Conservation (phyloP, 2,888 invertebrate genomes). For the Branchellion lobata region DNA sequence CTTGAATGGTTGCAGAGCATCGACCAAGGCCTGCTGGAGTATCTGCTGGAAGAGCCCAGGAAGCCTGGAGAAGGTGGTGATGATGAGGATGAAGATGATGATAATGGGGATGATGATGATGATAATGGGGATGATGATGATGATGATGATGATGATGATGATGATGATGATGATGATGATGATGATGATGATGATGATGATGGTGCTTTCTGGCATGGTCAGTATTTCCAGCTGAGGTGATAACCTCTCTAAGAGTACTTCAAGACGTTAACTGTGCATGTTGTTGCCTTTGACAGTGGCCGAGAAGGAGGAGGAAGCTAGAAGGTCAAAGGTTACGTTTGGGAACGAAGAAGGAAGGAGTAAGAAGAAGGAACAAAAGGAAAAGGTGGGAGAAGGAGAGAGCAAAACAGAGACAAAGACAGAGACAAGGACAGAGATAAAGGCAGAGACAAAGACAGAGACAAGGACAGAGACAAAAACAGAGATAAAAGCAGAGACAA, state of each 20-base stretch:
- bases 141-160: constrained; percentile 35
- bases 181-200: constrained; percentile 32
- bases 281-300: not conserved
- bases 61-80: constrained; percentile 14
- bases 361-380: not conserved
- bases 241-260: not conserved
- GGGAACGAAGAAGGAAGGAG: not conserved
- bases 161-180: constrained; percentile 34
- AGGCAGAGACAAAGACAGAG: not conserved
- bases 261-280: not conserved
- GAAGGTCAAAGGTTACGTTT: too few species aligned
- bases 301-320: not conserved
- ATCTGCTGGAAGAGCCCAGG: constrained; percentile 34
- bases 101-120: constrained; percentile 39
- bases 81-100: constrained; percentile 39
- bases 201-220: not conserved
- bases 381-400: not conserved
- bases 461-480: not conserved
- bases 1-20: too few species aligned
- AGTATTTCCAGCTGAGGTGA: not conserved
- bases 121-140: constrained; percentile 37
- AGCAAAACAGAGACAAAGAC: not conserved
- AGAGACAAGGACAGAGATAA: not conserved
- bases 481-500: not conserved
- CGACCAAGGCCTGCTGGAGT: constrained; percentile 20